Evolutionary conservation across 2,797 vertebrate species (phyloP).

Genomic region (Thripadectes ignobilis): DNA sequence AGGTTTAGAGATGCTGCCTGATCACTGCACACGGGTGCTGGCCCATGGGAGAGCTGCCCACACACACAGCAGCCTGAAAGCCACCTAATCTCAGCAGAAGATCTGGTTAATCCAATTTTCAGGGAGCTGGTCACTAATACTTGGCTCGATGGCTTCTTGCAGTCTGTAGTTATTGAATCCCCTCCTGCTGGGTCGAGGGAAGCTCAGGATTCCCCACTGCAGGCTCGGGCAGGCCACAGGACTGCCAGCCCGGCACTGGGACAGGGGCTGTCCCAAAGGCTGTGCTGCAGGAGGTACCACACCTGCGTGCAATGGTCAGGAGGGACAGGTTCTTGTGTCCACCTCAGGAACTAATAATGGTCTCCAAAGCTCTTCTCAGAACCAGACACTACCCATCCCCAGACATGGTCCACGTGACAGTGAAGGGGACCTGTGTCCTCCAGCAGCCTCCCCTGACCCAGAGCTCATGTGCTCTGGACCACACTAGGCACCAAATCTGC

Average conservation of each 20-base stretch:
- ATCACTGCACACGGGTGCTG: accelerated
- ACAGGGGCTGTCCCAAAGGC: background rate
- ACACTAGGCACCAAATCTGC: background rate
- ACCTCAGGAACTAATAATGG: background rate
- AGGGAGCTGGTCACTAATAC: background rate
- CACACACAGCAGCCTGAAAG: accelerated
- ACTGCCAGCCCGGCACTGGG: background rate
- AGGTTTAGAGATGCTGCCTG: background rate
- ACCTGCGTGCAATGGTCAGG: background rate
- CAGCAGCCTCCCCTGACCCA: background rate
- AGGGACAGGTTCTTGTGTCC: background rate
- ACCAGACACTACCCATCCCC: background rate
- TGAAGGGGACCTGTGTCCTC: background rate
- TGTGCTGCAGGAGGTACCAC: background rate
- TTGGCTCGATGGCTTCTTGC: background rate
- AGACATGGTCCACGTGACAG: background rate
- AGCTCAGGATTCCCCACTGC: background rate
- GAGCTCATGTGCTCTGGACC: background rate
- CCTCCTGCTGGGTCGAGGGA: background rate
- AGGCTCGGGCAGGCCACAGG: background rate
- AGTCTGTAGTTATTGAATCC: background rate
- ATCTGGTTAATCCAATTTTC: background rate
- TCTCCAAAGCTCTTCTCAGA: background rate
- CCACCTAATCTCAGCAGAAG: background rate
- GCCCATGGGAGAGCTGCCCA: background rate